A percentile compares a stretch with the other conserved stretches of the same genome.
These are phyloP conservation scores for Ichneumoninae sp. DNA, from an alignment of 2,888 invertebrate species.

Conservation along the genomic window DNA sequence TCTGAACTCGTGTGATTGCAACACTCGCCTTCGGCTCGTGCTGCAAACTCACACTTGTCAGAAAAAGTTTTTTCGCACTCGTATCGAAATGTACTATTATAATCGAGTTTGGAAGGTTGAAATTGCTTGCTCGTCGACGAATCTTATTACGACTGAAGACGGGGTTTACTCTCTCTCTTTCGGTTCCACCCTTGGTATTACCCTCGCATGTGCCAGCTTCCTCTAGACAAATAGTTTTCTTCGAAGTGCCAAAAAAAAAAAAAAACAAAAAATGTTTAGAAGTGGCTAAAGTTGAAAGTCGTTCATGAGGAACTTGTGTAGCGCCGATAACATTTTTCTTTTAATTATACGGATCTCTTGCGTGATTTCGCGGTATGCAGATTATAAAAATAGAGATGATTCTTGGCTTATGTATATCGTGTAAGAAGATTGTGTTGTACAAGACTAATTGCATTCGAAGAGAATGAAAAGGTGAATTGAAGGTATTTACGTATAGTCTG, in stretches of 20 bases:
- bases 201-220: not conserved
- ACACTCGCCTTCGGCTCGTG: no score
- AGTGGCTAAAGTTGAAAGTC: not conserved
- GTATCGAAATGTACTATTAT: no score
- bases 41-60: no score
- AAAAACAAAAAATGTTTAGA: not conserved
- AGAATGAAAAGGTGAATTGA: not conserved
- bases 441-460: not conserved
- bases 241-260: not conserved
- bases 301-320: not conserved
- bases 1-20: no score
- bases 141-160: slow-evolving; percentile 65
- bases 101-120: slow-evolving; percentile 73
- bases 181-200: not conserved
- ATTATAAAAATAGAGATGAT: not conserved
- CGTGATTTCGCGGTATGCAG: not conserved
- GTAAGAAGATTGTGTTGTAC: not conserved
- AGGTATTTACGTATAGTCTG: not conserved
- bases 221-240: not conserved
- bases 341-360: not conserved
- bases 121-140: slow-evolving; percentile 68
- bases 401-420: not conserved
- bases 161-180: slow-evolving; percentile 17
- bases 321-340: not conserved
- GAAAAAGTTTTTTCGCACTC: no score